A percentile compares a stretch with the other conserved stretches of the same genome.
Evolutionary conservation across 2,113 vertebrate genomes (phyloP).

Genomic region (Sorex araneus): DNA sequence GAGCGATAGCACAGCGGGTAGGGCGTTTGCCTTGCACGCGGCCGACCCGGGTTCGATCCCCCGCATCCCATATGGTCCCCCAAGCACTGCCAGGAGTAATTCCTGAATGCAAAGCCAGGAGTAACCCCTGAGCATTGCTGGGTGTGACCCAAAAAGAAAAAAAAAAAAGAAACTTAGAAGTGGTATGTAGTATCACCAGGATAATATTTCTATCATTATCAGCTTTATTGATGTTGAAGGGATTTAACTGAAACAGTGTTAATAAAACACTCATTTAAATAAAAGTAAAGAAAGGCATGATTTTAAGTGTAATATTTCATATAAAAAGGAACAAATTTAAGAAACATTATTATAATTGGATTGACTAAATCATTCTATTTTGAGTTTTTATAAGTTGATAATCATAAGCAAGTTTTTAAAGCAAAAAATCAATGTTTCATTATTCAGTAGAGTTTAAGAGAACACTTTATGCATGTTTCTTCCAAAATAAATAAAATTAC

Average conservation of each 20-base stretch:
- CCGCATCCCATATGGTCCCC: too few relatives aligned
- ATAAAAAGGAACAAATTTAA: conserved; percentile 25
- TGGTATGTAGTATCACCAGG: not conserved
- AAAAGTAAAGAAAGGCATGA: conserved; percentile 17
- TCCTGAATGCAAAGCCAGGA: too few relatives aligned
- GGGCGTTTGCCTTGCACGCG: too few relatives aligned
- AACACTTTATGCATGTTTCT: not conserved
- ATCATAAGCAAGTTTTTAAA: conserved; percentile 38
- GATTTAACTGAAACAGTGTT: conserved; percentile 48
- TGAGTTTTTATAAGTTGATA: conserved; percentile 24
- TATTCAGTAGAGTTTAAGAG: conserved; percentile 46
- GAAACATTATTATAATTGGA: not conserved
- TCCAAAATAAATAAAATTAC: conserved; percentile 27
- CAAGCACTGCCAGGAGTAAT: too few relatives aligned
- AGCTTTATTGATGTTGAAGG: not conserved
- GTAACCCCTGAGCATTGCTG: too few relatives aligned
- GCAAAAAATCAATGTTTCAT: not conserved
- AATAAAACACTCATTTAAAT: not conserved
- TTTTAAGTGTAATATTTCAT: not conserved
- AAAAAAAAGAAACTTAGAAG: not conserved
- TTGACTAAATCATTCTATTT: conserved; percentile 39
- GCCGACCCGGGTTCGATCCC: too few relatives aligned
- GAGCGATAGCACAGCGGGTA: too few relatives aligned
- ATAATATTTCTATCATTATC: not conserved
- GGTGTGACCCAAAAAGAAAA: too few relatives aligned